Base-by-base conservation (phyloP, 2,113 vertebrate species). In the Nibea coibor region DNA sequence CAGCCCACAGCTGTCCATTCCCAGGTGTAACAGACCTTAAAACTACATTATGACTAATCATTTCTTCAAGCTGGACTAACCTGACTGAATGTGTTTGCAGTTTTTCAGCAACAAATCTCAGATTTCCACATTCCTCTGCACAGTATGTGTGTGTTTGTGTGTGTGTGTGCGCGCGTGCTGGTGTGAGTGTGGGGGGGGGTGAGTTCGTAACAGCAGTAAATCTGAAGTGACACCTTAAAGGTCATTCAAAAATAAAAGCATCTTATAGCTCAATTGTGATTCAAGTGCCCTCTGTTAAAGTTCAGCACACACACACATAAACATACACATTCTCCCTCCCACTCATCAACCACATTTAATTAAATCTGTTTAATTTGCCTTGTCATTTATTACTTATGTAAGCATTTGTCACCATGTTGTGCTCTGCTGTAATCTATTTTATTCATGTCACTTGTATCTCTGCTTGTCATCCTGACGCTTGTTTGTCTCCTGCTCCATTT, bases 191-290 rank as follows among this genome's bases (percentile, higher is more conserved):
- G n/a, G 53, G 1, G 54, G 4, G 24, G 4, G 14, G 24, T 19
- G 22, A 5, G 26, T 24, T 8, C 3, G 22, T 5, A 53, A 69
- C 10, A 19, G 65, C 57, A 72, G 66, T 72, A 57, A 73, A 78
- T 73, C 39, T n/a, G 43, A 78, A 71, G 53, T 28, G 51, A 86
- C 81, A 59, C 61, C 56, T 43, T 69, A 79, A 84, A 82, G 87
- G 87, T 86, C 84, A 73, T 24, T 75, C 58, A 48, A 83, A 88
- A 78, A 84, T 71, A 77, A 86, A 77, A 15, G 63, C 28, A 35
- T 77, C 63, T 56, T 31, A 79, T 45, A 48, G 43, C 72, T 82
- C 63, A 75, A 48, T 63, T 26, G 45, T 81, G 70, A 83, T 83
- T 71, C 54, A 70, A 47, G 45, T 83, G 28, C 17, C 56, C 72